Percentiles rank a stretch among this genome's conserved stretches.
phyloP scores from a whole-genome alignment of 1,140 invertebrate species.

The Colletes latitarsis region DNA sequence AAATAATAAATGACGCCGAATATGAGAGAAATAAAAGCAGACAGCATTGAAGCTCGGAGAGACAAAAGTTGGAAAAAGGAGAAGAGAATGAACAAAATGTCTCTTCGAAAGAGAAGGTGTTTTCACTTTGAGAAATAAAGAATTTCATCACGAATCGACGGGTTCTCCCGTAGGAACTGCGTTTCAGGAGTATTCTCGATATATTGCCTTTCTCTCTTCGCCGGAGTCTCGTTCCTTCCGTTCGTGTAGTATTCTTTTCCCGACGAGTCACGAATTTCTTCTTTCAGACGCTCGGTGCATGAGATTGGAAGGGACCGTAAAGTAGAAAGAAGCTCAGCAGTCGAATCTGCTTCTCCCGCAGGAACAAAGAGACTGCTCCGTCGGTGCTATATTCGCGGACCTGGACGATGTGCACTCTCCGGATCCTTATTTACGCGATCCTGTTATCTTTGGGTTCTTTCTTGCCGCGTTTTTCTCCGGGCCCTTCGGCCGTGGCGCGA shows the following conservation, averaged over 20 bases:
- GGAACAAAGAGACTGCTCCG: not conserved
- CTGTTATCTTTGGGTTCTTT: conserved; percentile 54
- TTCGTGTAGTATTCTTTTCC: conserved; percentile 26
- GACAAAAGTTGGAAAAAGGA: no score
- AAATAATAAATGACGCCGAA: no score
- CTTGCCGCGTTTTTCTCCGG: conserved; percentile 32
- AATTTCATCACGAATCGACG: no score
- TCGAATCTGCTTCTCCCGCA: not conserved
- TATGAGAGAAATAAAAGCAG: no score
- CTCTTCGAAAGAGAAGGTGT: no score
- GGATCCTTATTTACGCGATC: conserved; percentile 65
- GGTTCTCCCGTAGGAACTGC: not conserved
- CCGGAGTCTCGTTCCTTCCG: conserved; percentile 36
- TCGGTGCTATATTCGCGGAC: no score
- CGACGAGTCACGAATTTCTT: conserved; percentile 27
- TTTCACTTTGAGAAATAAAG: not conserved
- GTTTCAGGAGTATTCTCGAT: not conserved
- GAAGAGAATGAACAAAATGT: no score
- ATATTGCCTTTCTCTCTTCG: not conserved
- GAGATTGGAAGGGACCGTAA: not conserved
- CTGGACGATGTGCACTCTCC: not conserved
- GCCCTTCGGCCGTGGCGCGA: not conserved
- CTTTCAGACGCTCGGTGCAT: not conserved
- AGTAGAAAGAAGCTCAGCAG: not conserved
- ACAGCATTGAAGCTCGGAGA: no score